Conservation (phyloP, 1,140 invertebrate genomes). For the Triops longicaudatus region DNA sequence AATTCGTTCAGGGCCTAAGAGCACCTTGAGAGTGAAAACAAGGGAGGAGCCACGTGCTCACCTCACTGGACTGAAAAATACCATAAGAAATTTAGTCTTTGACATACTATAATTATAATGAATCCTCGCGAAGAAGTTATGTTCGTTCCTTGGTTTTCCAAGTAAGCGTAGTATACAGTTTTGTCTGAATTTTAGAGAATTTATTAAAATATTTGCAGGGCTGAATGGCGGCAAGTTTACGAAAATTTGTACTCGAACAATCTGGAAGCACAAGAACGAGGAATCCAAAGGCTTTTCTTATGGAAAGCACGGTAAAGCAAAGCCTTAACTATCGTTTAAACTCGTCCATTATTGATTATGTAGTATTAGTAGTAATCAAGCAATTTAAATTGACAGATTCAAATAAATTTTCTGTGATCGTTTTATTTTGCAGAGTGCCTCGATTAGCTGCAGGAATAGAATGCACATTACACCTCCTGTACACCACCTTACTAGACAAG, state of each 20-base stretch:
- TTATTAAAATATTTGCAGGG: slow-evolving; percentile 36
- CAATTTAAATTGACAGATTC: slow-evolving; percentile 28
- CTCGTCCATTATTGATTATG: too few relatives aligned
- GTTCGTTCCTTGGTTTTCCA: slow-evolving; percentile 32
- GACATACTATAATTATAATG: neutral
- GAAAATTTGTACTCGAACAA: slow-evolving; percentile 46
- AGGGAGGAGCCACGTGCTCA: too few relatives aligned
- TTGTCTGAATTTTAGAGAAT: slow-evolving; percentile 16
- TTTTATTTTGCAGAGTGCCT: slow-evolving; percentile 42
- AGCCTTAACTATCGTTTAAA: too few relatives aligned
- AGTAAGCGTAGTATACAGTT: slow-evolving; percentile 26
- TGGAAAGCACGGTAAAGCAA: slow-evolving; percentile 53
- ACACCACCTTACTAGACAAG: slow-evolving; percentile 46
- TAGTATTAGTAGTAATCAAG: neutral
- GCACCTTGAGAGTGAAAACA: too few relatives aligned
- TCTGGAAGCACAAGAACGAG: slow-evolving; percentile 40
- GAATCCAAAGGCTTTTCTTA: slow-evolving; percentile 45
- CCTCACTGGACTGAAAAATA: too few relatives aligned
- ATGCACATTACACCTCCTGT: slow-evolving; percentile 53
- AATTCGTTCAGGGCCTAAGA: too few relatives aligned
- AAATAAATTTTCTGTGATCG: neutral
- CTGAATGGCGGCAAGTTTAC: slow-evolving; percentile 51
- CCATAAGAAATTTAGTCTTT: too few relatives aligned
- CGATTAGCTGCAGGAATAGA: slow-evolving; percentile 56
- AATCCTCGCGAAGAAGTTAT: neutral